Percentiles rank a stretch among this genome's conserved stretches.
phyloP scores from a whole-genome alignment of 2,797 vertebrate genomes.

The Hydrolagus colliei region DNA sequence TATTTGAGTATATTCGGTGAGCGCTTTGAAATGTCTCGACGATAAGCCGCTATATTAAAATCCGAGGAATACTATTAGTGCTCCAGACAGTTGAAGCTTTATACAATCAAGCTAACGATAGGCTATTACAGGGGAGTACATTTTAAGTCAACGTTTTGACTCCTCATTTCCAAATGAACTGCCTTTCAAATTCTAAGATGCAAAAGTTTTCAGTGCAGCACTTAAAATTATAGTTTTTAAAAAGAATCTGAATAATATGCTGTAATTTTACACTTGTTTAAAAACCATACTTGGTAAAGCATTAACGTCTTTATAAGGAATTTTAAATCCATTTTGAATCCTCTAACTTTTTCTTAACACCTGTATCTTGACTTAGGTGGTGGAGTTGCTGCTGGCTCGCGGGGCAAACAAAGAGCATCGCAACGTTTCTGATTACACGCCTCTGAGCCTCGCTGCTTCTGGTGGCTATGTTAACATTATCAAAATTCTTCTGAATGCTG shows the following conservation, averaged over 20 bases:
- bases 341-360: conserved; percentile 36
- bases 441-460: conserved; percentile 91
- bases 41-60: too few species aligned
- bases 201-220: too few species aligned
- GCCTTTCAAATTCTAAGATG: too few species aligned
- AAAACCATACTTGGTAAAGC: not conserved
- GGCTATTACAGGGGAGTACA: too few species aligned
- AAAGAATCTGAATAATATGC: not conserved
- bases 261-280: conserved; percentile 29
- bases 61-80: too few species aligned
- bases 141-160: too few species aligned
- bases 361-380: conserved; percentile 63
- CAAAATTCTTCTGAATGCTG: conserved; percentile 95
- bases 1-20: too few species aligned
- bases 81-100: too few species aligned
- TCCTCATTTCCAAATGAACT: too few species aligned
- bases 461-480: conserved; percentile 98
- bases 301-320: conserved; percentile 33
- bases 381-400: conserved; percentile 88
- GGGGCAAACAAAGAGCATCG: conserved; percentile 98
- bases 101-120: too few species aligned
- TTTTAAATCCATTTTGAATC: conserved; percentile 35
- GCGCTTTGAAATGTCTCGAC: too few species aligned
- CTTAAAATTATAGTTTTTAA: too few species aligned
- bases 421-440: conserved; percentile 97